A percentile compares a stretch with the other conserved stretches of the same genome.
Evolutionary conservation across 1,140 invertebrate species (phyloP).

Genomic region (Cyphomyrmex costatus): DNA sequence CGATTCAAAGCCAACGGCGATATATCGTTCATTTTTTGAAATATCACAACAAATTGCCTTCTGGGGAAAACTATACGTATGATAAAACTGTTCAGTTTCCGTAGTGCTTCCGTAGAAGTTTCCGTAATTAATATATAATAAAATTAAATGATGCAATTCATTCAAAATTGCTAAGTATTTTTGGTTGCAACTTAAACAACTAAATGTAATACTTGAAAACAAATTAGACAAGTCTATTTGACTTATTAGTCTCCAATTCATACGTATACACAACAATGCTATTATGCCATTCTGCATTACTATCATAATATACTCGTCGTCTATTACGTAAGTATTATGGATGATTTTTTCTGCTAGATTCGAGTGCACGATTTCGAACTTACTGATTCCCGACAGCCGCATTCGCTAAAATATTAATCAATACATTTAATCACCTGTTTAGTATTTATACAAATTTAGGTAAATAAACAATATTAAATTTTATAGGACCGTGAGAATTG

Average conservation of each 20-base stretch:
- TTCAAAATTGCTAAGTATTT: conserved; percentile 78
- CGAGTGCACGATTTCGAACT: too few species aligned
- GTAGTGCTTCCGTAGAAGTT: too few species aligned
- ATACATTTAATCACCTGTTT: conserved; percentile 19
- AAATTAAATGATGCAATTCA: conserved; percentile 52
- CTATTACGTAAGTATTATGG: conserved; percentile 76
- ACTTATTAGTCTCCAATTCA: conserved; percentile 69
- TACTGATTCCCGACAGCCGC: too few species aligned
- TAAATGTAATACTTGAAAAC: conserved; percentile 70
- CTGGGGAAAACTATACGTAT: conserved; percentile 54
- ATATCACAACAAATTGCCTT: conserved; percentile 81
- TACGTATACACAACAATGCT: conserved; percentile 75
- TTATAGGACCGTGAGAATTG: too few species aligned
- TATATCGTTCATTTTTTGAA: conserved; percentile 81
- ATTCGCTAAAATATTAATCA: conserved; percentile 62
- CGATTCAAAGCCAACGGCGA: conserved; percentile 82
- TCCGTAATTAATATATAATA: conserved; percentile 58
- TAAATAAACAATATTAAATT: too few species aligned
- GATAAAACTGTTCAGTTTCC: conserved; percentile 50
- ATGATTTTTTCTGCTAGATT: conserved; percentile 77
- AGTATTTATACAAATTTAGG: neutral
- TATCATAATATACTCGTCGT: conserved; percentile 74
- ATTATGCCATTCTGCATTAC: conserved; percentile 77
- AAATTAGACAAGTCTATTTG: conserved; percentile 40
- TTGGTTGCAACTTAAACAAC: conserved; percentile 77